Base-by-base conservation (phyloP, 2,888 invertebrate species). In the Sesia apiformis region DNA sequence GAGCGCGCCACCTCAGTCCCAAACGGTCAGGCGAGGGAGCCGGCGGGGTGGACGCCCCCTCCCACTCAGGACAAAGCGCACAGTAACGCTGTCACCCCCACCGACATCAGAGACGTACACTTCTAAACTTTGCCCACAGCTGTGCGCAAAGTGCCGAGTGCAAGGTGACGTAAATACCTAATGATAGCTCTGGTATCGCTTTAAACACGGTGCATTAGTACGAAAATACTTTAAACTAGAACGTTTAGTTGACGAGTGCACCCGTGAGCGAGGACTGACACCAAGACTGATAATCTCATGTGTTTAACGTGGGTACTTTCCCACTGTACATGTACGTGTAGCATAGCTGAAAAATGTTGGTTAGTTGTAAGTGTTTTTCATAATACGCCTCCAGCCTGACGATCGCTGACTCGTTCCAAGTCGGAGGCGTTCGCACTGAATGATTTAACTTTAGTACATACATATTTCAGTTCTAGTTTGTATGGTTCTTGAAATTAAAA, bases 101-200 rank as follows among this genome's bases (percentile, higher is more conserved):
- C 96, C 67, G 96, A 97, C 81, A 94, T 96, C 67, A 92, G 95
- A 68, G 95, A 96, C 82, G 93, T 96, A 63, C 93, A 94, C 82
- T 95, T 95, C 88, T 94, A 88, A 86, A 39, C 39, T 38, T 50
- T 41, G 42, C 7, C 5, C 4, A 40, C 41, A n/a, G n/a, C 5
- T 50, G 38, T 23, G 41, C n/a, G 46, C 23, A 23, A 23, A 23
- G 53, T 38, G 38, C 51, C 4, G 39, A 39, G 8, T 52, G 40
- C 8, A 49, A 38, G 52, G 53, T 23, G 46, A 41, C 39, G 42
- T 7, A 39, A 43, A 39, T 23, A 23, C 23, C 41, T 41, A 53
- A 40, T 41, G 8, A 52, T 39, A 42, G 40, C 46, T 49, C 46
- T 51, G 40, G 39, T 63, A 66, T 72, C 68, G 76, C 73, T 77